Evolutionary conservation across 2,888 invertebrate genomes (phyloP).

Genomic region (Dryomyza anilis): DNA sequence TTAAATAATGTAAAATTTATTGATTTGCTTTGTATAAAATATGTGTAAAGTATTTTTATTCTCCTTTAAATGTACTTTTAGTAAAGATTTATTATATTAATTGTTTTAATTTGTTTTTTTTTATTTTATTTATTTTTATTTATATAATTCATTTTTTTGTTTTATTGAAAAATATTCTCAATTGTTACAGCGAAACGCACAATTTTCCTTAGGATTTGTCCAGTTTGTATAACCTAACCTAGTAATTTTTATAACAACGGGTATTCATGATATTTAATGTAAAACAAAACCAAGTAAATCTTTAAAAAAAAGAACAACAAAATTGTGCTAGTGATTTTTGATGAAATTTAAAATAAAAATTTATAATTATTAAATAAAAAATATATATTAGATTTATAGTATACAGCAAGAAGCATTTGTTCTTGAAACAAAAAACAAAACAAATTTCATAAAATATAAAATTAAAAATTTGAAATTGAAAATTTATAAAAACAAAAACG

Average conservation of each 20-base stretch:
- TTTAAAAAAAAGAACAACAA: background rate
- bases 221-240: too few species aligned
- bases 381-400: background rate
- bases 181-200: background rate
- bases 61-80: too few species aligned
- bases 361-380: background rate
- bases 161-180: background rate
- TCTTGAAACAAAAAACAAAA: background rate
- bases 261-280: background rate
- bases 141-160: too few species aligned
- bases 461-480: background rate
- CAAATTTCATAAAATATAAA: background rate
- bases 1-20: too few species aligned
- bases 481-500: background rate
- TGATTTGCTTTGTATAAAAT: too few species aligned
- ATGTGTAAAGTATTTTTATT: too few species aligned
- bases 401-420: background rate
- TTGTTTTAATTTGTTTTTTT: too few species aligned
- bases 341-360: background rate
- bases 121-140: too few species aligned
- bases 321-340: slow-evolving; percentile 18
- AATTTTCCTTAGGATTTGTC: too few species aligned
- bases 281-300: background rate
- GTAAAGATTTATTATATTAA: too few species aligned
- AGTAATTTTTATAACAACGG: background rate